phyloP scores from a whole-genome alignment of 2,113 vertebrate species.

The Paratilapia polleni region DNA sequence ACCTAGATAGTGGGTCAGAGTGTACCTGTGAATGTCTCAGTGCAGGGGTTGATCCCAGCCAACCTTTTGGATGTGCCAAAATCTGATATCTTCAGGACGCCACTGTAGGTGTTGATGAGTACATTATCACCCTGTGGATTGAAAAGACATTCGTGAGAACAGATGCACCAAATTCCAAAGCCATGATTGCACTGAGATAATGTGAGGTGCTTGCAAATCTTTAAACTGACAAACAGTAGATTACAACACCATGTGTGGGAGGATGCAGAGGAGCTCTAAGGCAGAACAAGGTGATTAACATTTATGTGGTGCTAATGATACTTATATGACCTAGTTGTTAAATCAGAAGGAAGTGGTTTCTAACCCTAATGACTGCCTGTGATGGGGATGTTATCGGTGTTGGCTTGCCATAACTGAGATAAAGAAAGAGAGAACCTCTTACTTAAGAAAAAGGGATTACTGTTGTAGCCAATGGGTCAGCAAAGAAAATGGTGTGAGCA shows the following conservation, averaged over 20 bases:
- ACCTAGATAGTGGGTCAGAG: not conserved
- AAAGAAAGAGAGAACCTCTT: not conserved
- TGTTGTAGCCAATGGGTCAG: not conserved
- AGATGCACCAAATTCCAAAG: not conserved
- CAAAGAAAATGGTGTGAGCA: conserved; percentile 7
- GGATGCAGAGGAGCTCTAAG: not conserved
- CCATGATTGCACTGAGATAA: not conserved
- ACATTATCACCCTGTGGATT: conserved; percentile 93
- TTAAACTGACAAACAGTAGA: conserved; percentile 15
- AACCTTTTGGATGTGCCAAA: conserved; percentile 98
- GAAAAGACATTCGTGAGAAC: conserved; percentile 31
- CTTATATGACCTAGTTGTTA: conserved; percentile 39
- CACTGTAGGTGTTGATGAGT: conserved; percentile 98
- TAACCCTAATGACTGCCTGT: conserved; percentile 17
- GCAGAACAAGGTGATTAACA: conserved; percentile 70
- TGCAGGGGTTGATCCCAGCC: conserved; percentile 97
- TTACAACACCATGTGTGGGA: conserved; percentile 1
- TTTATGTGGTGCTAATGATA: conserved; percentile 21
- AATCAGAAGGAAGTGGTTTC: conserved; percentile 25
- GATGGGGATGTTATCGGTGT: conserved; percentile 21
- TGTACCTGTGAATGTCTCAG: conserved; percentile 98
- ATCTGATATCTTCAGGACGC: conserved; percentile 98
- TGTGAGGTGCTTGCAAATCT: not conserved
- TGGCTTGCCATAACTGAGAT: conserved; percentile 10
- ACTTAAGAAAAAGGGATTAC: not conserved